A percentile compares a stretch with the other conserved stretches of the same genome.
phyloP scores from a whole-genome alignment of 2,113 vertebrate genomes.

The Cynocephalus volans region DNA sequence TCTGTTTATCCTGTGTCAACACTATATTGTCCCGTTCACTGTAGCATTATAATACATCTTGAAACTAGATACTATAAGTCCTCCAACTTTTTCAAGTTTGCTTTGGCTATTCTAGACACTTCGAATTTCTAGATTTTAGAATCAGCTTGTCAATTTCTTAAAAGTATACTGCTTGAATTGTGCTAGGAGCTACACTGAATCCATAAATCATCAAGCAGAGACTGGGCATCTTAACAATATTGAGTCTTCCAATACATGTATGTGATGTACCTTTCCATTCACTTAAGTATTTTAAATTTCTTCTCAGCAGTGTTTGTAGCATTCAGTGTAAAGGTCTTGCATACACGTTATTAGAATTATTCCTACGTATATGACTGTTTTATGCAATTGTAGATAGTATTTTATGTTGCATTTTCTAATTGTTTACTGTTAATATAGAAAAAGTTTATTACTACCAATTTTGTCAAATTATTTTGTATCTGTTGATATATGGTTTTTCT shows the following conservation, averaged over 20 bases:
- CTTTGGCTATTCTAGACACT: background rate
- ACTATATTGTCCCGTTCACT: background rate
- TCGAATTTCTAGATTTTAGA: background rate
- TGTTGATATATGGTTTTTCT: background rate
- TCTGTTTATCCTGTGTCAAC: background rate
- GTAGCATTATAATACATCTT: background rate
- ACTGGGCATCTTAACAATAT: background rate
- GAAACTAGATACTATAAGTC: background rate
- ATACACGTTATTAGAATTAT: background rate
- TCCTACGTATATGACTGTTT: background rate
- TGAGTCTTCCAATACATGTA: background rate
- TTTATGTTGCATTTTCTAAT: background rate
- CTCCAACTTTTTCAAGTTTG: background rate
- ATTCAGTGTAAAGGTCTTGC: background rate
- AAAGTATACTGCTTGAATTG: background rate
- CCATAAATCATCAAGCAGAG: background rate
- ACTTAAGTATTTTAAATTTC: background rate
- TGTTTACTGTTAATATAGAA: background rate
- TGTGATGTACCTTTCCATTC: background rate
- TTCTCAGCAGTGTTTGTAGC: background rate
- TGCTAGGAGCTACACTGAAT: background rate
- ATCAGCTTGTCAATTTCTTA: slow-evolving; percentile 7
- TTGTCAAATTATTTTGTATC: background rate
- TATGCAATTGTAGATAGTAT: background rate
- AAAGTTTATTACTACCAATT: background rate